Evolutionary conservation across 2,797 vertebrate genomes (phyloP), one percentile per base, ranked within the genome.

Genomic region (Denticeps clupeoides): DNA sequence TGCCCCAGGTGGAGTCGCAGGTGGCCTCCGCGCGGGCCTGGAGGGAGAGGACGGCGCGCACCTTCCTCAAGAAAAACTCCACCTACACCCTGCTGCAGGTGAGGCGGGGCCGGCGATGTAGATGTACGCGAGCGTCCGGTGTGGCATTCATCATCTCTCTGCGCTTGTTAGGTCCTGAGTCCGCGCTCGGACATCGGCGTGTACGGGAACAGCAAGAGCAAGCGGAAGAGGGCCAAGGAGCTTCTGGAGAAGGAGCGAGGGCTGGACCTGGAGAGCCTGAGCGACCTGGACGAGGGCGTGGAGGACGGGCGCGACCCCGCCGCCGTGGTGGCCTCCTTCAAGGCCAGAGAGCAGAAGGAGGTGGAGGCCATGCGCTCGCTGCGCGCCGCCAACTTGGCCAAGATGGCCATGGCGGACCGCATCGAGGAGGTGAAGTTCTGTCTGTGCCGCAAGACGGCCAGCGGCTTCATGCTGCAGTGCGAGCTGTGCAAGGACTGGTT

Each of bases 401-500:
- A 99, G 82, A 97, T 97, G 91, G 86, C 89, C 16, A 88, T 95
- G 90, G 90, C 91, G 13, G 94, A 98, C 54, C 88, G 89, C 11
- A 95, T 97, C 0, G 94, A 99, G 63, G 94, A 99, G 62, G 91
- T 97, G 3, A 96, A 95, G 63, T 97, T 99, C 79, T 99, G 95
- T n/a, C 65, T 99, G 58, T 99, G 95, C 52, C 90, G 94, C 43
- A 93, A 90, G 69, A 90, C 90, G 0, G 94, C 95, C 18, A 90
- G 90, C 3, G 93, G 95, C 3, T 91, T 97, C 68, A 99, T 99
- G 95, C 64, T 99, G 4, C 95, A 99, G 67, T 99, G 95, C 9
- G 92, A 99, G 69, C 88, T 99, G 41, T 99, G 95, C 66, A 96
- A 97, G 70, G 93, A 98, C 86, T 98, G 94, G 95, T 97, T 99